Evolutionary conservation across 2,888 invertebrate genomes (phyloP), one percentile per base, ranked within the genome.

Genomic region (Lithophane ornitopus): DNA sequence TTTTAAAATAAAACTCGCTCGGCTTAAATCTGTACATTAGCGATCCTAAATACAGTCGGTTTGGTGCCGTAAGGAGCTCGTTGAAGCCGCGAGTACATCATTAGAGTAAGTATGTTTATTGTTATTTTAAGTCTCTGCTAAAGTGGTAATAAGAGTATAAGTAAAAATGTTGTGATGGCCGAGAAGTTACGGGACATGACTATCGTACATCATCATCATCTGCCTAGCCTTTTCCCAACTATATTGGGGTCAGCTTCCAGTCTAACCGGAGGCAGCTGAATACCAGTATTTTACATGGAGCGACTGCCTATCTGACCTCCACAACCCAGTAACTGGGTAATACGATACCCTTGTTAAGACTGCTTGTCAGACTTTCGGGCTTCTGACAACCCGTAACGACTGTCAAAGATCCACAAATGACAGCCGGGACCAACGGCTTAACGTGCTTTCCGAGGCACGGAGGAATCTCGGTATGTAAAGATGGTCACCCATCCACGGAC

Each of bases 1-100:
- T 77, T 81, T 70, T 26, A 85, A 82, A 82, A 85, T 82, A 82
- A 78, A 73, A 73, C 70, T 76, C 59, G 26, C 34, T 62, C 19
- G 61, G 54, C 69, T 71, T 81, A 73, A 81, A 76, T 62, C 73
- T 68, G 82, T 70, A 63, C 82, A 82, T 82, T 76, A 85, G 82
- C 63, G 62, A 54, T 70, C 76, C 65, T 62, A 81, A 85, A 58
- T 69, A 84, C 82, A 67, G 82, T 66, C 71, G 65, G 56, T 76
- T 85, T 63, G 85, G 41, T 71, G 59, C 28, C 80, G 58, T 61
- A 70, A 74, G 84, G 70, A 56, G 67, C 75, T 74, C 70, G 44
- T 26, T 66, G 22, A 41, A 39, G 70, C 70, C 56, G 12, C 58
- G 67, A 65, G 28, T 22, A 28, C 39, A 41, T 34, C 22, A 70